Evolutionary conservation across 2,888 invertebrate genomes (phyloP), one percentile per base, ranked within the genome.

Genomic region (Torymus aiolomorphi): DNA sequence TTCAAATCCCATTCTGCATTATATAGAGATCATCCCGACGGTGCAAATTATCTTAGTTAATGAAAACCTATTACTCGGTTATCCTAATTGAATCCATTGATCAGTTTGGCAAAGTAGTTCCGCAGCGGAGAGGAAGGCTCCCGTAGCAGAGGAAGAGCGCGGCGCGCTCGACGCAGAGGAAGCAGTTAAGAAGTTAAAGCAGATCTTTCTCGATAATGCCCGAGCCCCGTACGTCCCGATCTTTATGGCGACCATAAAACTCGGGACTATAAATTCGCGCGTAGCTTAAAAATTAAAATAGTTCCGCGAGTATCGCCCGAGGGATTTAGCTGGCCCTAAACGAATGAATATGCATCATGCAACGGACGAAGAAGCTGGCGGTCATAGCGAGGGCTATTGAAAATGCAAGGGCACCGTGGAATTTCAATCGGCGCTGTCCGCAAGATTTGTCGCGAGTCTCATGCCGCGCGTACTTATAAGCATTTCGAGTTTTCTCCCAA

Each of bases 51-150:
- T 76, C 75, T 75, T 59, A 57, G 57, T 70, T 76, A 76, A 76
- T 70, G 76, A 76, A 76, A 76, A 76, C 70, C 76, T 62, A 76
- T 76, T 70, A 72, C 72, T 76, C 24, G 78, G 61, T 72, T 61
- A 78, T 67, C 78, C 72, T 73, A 78, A 78, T 78, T 78, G 70
- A 78, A 78, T 78, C 72, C 72, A 67, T 73, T 78, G 72, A 78
- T 72, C 78, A 72, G 78, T 78, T 78, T 73, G 72, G 67, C 63
- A 62, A 76, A 70, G 76, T 76, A 63, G 70, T 76, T 76, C 62
- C 31, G 42, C 61, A 31, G 51, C 49, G 18, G n/a, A 24, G 20
- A 2, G 20, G 20, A 2, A 20, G 20, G 20, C 61, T 67, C 2
- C 62, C 42, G 24, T 2, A 18, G 13, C 61, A 63, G 42, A 42